phyloP scores from a whole-genome alignment of 2,113 vertebrate species.

The Antechinus stuartii region DNA sequence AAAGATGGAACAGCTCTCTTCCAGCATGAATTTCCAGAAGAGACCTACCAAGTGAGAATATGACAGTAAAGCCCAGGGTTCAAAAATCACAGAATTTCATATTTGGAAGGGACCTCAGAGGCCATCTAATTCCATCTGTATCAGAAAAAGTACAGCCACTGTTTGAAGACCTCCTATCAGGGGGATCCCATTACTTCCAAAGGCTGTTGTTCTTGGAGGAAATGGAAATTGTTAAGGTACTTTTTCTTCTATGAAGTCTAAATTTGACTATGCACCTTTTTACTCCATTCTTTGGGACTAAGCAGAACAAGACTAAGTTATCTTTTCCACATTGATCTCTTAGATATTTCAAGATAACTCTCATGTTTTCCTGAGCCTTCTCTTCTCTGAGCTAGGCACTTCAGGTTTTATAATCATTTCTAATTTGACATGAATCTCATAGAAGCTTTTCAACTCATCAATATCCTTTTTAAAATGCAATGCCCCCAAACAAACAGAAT shows the following conservation, averaged over 20 bases:
- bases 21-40: neutral
- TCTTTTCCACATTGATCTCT: neutral
- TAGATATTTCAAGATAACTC: neutral
- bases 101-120: neutral
- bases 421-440: neutral
- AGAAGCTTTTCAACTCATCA: neutral
- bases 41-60: neutral
- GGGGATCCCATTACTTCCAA: neutral
- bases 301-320: neutral
- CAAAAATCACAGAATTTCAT: slow-evolving; percentile 2
- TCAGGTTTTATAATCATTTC: neutral
- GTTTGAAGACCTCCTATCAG: neutral
- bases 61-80: neutral
- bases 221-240: neutral
- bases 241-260: neutral
- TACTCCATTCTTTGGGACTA: neutral
- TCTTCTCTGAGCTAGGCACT: neutral
- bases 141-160: neutral
- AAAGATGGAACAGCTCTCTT: neutral
- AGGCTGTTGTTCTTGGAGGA: neutral
- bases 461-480: neutral
- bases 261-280: neutral
- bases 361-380: neutral
- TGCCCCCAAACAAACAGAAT: neutral
- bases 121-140: neutral